Base-by-base conservation (phyloP, 1,140 invertebrate genomes). In the Parapsyche elsis region DNA sequence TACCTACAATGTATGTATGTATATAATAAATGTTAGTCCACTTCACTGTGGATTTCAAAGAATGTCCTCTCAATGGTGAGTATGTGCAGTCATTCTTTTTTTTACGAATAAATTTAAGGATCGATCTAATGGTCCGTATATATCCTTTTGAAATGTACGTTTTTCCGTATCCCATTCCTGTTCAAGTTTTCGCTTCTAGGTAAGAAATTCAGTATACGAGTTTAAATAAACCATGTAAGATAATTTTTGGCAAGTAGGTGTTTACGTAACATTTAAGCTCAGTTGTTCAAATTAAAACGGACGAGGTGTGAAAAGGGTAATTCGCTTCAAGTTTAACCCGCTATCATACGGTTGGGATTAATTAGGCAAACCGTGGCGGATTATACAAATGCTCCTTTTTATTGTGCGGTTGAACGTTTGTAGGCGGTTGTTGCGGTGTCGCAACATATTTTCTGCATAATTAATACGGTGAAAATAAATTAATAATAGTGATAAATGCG, bases 221-320 rank as follows among this genome's bases (percentile, higher is more conserved):
- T 7, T 38, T 38, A 38, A 38, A 1, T 7, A 7, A 38, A 38
- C 30, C 49, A 53, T 12, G 49, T 53, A 53, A 53, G 30, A 53
- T 53, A 53, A 14, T 53, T 53, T 53, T 53, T 4, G 49, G 12
- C 49, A 53, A 53, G 30, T 53, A 53, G 49, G 12, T 16, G 10
- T 12, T 12, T 53, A 10, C 2, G 49, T 4, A 53, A 53, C 49
- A 53, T 16, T 38, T 4, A 38, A 38, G 49, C 16, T 67, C 14
- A 2, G 9, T 21, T 9, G 64, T 26, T 26, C 21, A 67, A 67
- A 67, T 67, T 67, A 67, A 67, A 67, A 67, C 64, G 23, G 23
- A 67, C 64, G 64, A 67, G 21, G 21, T 24, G 64, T 24, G 64
- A 67, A 67, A 67, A 26, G 64, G 23, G 19, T 67, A 67, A 67